These are phyloP conservation scores for Onychostruthus taczanowskii DNA, from an alignment of 2,113 vertebrate genomes.

Conservation along the genomic window DNA sequence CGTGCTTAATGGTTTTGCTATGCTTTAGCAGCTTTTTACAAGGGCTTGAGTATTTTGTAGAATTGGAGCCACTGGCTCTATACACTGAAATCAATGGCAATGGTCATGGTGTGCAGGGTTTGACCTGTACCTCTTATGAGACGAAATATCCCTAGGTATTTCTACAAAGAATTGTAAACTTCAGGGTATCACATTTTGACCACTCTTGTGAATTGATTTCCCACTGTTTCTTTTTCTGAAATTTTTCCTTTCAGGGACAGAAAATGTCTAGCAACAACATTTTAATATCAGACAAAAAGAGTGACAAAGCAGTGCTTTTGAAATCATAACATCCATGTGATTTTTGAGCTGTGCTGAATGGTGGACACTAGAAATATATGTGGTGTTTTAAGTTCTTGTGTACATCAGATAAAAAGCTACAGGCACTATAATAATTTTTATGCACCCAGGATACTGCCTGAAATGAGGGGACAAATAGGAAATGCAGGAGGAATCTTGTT, in stretches of 20 bases:
- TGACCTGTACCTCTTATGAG: slow-evolving; percentile 29
- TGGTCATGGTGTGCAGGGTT: slow-evolving; percentile 3
- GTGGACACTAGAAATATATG: not conserved
- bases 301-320: not conserved
- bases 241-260: not conserved
- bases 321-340: not conserved
- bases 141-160: not conserved
- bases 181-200: slow-evolving; percentile 24
- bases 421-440: not conserved
- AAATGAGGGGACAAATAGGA: not conserved
- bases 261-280: not conserved
- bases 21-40: not conserved
- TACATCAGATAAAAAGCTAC: not conserved
- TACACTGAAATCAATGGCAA: not conserved
- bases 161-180: slow-evolving; percentile 31
- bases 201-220: slow-evolving; percentile 28
- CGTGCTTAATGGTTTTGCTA: not conserved
- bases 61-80: not conserved
- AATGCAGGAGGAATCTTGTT: not conserved
- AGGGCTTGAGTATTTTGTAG: not conserved
- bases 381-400: not conserved
- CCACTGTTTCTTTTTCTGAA: slow-evolving; percentile 28
- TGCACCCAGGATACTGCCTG: not conserved
- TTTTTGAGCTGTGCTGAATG: not conserved
- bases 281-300: not conserved